Conservation (phyloP, 2,113 vertebrate genomes). For the Entelurus aequoreus region DNA sequence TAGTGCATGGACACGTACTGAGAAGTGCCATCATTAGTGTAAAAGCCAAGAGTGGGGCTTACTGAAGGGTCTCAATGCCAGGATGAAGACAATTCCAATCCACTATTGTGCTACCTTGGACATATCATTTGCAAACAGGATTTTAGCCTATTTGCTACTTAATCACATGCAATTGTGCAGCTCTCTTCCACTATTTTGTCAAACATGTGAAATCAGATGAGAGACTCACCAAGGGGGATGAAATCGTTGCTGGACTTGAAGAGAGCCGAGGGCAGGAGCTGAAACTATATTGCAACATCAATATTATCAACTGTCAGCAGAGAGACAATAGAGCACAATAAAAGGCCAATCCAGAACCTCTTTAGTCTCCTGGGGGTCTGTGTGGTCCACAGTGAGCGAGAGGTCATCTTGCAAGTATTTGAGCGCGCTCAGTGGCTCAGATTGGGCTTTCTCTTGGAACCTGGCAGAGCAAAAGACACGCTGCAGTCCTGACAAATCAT, state of each 20-base stretch:
- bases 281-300: slow-evolving; percentile 77
- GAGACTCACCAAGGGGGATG: slow-evolving; percentile 88
- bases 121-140: not conserved
- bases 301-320: not conserved
- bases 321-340: not conserved
- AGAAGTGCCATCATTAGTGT: too few relatives aligned
- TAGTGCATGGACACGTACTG: too few relatives aligned
- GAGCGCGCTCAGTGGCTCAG: slow-evolving; percentile 90
- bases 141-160: too few relatives aligned
- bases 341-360: slow-evolving; percentile 72
- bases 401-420: slow-evolving; percentile 98
- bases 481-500: slow-evolving; percentile 8
- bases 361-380: slow-evolving; percentile 93
- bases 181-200: not conserved
- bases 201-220: not conserved
- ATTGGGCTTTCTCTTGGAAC: slow-evolving; percentile 96
- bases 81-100: too few relatives aligned
- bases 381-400: slow-evolving; percentile 95
- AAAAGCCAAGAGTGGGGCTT: too few relatives aligned
- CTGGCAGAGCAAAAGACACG: slow-evolving; percentile 58
- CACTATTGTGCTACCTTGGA: not conserved
- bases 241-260: slow-evolving; percentile 96
- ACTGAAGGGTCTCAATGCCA: too few relatives aligned
- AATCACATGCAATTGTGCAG: too few relatives aligned
- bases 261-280: slow-evolving; percentile 93